phyloP scores from a whole-genome alignment of 2,797 vertebrate species.

The Gallinago solitaria region DNA sequence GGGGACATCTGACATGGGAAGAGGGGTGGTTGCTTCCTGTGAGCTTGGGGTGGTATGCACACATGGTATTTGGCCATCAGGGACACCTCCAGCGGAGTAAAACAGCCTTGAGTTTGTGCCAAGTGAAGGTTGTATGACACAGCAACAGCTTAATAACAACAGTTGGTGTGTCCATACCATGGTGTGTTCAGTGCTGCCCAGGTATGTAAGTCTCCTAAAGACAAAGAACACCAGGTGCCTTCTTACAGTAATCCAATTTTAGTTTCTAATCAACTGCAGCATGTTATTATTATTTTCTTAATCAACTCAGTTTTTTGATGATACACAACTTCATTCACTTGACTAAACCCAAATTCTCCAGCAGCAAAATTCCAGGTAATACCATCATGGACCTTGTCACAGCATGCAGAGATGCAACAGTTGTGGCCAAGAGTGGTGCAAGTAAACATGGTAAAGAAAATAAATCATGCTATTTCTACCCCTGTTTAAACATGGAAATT shows the following conservation, averaged over 20 bases:
- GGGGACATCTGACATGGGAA: not conserved
- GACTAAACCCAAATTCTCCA: not conserved
- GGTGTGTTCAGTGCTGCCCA: not conserved
- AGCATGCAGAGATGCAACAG: not conserved
- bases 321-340: not conserved
- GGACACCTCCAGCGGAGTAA: not conserved
- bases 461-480: not conserved
- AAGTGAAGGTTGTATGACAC: no score
- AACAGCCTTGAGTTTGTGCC: not conserved
- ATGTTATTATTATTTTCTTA: not conserved
- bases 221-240: not conserved
- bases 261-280: not conserved
- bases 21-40: not conserved
- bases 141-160: not conserved
- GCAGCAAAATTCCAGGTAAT: not conserved
- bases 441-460: not conserved
- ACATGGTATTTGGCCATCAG: accelerated
- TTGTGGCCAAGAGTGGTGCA: not conserved
- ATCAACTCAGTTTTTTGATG: not conserved
- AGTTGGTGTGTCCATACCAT: accelerated
- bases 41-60: accelerated
- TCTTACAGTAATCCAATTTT: not conserved
- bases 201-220: not conserved
- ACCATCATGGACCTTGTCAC: not conserved
- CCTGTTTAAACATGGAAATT: not conserved